Evolutionary conservation across 2,797 vertebrate species (phyloP), one percentile per base, ranked within the genome.

Genomic region (Octomys mimax): DNA sequence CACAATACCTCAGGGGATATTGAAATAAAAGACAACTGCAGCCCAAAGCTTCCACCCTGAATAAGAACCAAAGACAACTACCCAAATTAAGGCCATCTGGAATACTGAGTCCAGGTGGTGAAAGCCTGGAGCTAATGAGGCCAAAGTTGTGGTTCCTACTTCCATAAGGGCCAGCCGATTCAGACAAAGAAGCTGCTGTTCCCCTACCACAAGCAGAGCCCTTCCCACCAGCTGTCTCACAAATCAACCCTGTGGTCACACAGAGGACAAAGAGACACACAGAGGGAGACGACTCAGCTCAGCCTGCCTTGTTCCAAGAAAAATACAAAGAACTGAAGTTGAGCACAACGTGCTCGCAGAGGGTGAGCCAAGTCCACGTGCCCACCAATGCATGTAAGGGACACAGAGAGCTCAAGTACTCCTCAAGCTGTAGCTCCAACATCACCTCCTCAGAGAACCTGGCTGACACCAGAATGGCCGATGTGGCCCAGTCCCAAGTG

Each of bases 111-210:
- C 83, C 92, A 97, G 94, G 86, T 77, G 95, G 70, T 68, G 59
- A 95, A 64, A 96, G 91, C 87, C 14, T 31, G 9, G 71, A 73
- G 36, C 75, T 52, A 24, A 61, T 1, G 64, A 66, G 68, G 92
- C 81, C 91, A 87, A 22, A 52, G 59, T 0, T 62, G 64, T 14
- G 89, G 95, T 61, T 87, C 89, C 9, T 24, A 54, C 87, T 79
- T 78, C 26, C 1, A 2, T 22, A 4, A 52, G 64, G 71, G 87
- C 91, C 91, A 70, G 52, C 19, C 1, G 52, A 9, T 24, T 28
- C 42, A 6, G 70, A 96, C 86, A 97, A 80, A 91, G 93, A 24
- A 5, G 81, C 71, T 80, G 22, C 86, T 93, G 80, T 95, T 80
- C 70, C 77, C 62, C 71, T 4, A 81, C 49, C 88, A 6, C 59